Base-by-base conservation (phyloP, 2,113 vertebrate genomes). In the Macquaria australasica region DNA sequence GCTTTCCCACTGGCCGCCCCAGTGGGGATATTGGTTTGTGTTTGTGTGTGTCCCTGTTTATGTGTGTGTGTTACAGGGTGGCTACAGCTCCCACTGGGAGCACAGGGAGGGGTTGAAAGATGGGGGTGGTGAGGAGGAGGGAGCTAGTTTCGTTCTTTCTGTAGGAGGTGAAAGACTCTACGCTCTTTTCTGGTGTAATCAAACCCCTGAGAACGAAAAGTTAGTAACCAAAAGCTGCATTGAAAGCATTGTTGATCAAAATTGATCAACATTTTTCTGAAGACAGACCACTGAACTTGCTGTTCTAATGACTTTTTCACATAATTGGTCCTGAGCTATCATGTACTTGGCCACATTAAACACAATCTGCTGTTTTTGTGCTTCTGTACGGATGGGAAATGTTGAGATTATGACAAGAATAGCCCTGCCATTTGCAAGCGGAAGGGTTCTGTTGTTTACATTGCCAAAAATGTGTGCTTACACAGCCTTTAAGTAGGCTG, bases 171-270 rank as follows among this genome's bases (percentile, higher is more conserved):
- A 87, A 92, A 89, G 88, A 81, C 79, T 73, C 51, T 58, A 81
- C 60, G 37, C 77, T 91, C 79, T 93, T 91, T 82, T 85, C 73
- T 73, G 50, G 64, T 93, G 92, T 93, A 95, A 95, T 93, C 89
- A 90, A 95, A 93, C 87, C 91, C 89, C 87, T 95, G 94, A 94
- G 93, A 95, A 94, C 83, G 6, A 88, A 85, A 88, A 59, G 83
- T 73, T 89, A 75, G 85, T 62, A 79, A 81, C 70, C 64, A 51
- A 37, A 78, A 58, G 71, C 82, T 76, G 62, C 75, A 73, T 3
- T 55, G 31, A 89, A 77, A 37, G 64, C 72, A 55, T 66, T 84
- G 79, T 68, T 82, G 77, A 34, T 85, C 41, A 81, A 12, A 81
- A 86, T 3, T 59, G 48, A 83, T 78, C 73, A 72, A 4, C 50